Percentiles rank a stretch among this genome's conserved stretches.
Conservation (phyloP, 2,113 vertebrate genomes). For the Herpailurus yagouaroundi region DNA sequence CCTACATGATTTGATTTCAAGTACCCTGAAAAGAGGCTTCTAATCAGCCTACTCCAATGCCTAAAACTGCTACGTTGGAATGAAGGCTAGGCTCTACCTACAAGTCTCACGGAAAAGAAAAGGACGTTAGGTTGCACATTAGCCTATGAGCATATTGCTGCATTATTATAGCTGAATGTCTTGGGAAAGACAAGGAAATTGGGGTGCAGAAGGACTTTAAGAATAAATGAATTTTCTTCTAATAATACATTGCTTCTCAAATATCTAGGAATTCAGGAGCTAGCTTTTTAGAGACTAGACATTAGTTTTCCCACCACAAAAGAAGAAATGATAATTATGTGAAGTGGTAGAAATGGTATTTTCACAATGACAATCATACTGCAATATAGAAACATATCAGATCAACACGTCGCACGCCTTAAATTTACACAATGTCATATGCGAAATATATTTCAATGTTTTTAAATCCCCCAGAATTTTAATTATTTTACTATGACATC, state of each 20-base stretch:
- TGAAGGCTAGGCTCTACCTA: neutral
- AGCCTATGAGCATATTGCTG: neutral
- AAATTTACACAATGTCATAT: neutral
- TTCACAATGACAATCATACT: neutral
- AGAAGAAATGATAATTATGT: neutral
- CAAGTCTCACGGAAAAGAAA: neutral
- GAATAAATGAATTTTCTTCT: neutral
- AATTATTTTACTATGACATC: neutral
- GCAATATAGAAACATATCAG: neutral
- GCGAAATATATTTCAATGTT: constrained; percentile 3
- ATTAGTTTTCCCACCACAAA: neutral
- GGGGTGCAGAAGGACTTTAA: neutral
- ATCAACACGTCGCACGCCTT: neutral
- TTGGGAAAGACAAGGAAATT: neutral
- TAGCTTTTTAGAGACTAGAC: neutral
- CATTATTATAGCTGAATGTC: neutral
- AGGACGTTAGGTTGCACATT: neutral
- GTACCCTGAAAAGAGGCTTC: neutral
- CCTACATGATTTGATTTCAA: neutral
- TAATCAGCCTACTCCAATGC: neutral
- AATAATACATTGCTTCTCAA: neutral
- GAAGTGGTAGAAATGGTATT: neutral
- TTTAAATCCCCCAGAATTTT: neutral
- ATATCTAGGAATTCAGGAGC: neutral
- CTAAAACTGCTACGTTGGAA: neutral